These are phyloP conservation scores for Gallirallus australis DNA, from an alignment of 2,797 vertebrate species.

Conservation along the genomic window DNA sequence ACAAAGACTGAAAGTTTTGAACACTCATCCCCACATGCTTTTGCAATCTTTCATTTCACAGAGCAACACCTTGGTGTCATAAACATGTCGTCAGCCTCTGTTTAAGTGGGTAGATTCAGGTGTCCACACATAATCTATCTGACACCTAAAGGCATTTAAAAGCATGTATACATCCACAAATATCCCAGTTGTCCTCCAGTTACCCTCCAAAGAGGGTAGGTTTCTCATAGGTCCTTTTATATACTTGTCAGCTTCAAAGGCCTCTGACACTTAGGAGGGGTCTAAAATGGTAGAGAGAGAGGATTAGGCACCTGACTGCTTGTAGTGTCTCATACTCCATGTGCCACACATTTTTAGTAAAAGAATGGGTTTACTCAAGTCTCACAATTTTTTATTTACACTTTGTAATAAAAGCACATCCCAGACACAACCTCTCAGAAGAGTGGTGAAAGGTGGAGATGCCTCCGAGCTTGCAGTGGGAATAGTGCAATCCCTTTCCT, in stretches of 20 bases:
- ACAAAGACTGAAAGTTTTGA: background rate
- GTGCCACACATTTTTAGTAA: rapidly evolving
- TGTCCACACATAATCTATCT: background rate
- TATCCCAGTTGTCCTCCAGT: background rate
- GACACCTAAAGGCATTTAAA: background rate
- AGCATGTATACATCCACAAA: background rate
- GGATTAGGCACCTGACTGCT: background rate
- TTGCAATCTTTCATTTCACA: background rate
- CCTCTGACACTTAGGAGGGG: background rate
- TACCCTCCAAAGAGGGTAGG: rapidly evolving
- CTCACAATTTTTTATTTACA: background rate
- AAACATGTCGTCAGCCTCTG: background rate
- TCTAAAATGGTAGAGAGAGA: background rate
- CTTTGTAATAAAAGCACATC: background rate
- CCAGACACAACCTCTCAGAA: background rate
- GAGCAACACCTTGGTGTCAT: background rate
- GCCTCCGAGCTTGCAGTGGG: background rate
- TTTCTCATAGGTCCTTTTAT: background rate
- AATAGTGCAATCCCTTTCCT: background rate
- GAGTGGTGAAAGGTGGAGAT: background rate
- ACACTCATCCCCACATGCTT: rapidly evolving
- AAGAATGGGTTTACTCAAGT: background rate
- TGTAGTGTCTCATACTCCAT: background rate
- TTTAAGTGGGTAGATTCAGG: background rate
- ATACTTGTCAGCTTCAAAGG: background rate